A percentile compares a stretch with the other conserved stretches of the same genome.
These are phyloP conservation scores for Lycaon pictus DNA, from an alignment of 2,113 vertebrate genomes.

Conservation along the genomic window DNA sequence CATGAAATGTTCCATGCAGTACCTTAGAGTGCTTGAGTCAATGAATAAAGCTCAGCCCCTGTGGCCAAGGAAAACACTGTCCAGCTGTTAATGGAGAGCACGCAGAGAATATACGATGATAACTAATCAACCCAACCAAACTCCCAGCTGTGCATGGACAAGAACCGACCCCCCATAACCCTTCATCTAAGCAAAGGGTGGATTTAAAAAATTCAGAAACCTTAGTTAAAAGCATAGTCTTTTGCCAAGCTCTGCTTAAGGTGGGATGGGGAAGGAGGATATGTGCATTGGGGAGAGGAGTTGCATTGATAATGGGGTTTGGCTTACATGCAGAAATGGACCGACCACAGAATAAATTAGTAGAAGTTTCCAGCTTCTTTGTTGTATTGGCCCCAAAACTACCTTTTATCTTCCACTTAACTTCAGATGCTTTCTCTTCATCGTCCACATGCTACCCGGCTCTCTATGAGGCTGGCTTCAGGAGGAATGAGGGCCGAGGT, in stretches of 20 bases:
- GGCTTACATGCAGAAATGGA: too few relatives aligned
- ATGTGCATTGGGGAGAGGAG: rapidly evolving
- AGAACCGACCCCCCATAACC: background rate
- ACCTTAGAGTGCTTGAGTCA: slow-evolving; percentile 59
- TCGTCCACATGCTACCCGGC: background rate
- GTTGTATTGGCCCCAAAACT: background rate
- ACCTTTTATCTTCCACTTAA: background rate
- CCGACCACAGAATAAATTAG: background rate
- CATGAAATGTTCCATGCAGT: slow-evolving; percentile 30
- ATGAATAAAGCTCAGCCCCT: slow-evolving; percentile 64
- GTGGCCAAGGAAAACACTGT: slow-evolving; percentile 58
- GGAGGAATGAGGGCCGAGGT: background rate
- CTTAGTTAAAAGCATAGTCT: slow-evolving; percentile 46
- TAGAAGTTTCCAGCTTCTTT: background rate
- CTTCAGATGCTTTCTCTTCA: background rate
- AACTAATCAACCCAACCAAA: slow-evolving; percentile 61
- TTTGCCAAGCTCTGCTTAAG: background rate
- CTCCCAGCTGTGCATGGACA: slow-evolving; percentile 32
- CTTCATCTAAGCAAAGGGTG: slow-evolving; percentile 55
- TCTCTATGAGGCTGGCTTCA: background rate
- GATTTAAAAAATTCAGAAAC: background rate
- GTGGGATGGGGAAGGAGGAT: background rate
- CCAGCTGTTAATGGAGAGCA: slow-evolving; percentile 59
- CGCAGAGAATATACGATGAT: background rate
- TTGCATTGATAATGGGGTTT: background rate